phyloP scores from a whole-genome alignment of 2,888 invertebrate genomes.

The Gibbula magus region DNA sequence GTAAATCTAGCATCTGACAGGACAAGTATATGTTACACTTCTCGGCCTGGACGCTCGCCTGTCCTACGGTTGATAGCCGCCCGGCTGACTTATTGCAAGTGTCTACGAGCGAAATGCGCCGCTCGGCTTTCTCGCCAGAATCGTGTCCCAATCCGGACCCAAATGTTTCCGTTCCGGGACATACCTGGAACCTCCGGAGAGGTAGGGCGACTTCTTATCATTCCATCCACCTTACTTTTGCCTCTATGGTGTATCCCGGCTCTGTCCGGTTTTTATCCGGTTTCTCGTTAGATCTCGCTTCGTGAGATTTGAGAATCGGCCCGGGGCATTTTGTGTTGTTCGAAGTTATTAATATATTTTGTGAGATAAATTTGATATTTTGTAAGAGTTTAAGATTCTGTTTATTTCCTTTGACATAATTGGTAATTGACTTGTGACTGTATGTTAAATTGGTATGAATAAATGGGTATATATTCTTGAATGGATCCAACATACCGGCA shows the following conservation, averaged over 20 bases:
- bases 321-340: background rate
- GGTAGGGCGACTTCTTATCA: background rate
- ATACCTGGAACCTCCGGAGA: background rate
- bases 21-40: background rate
- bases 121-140: background rate
- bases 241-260: background rate
- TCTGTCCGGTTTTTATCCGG: background rate
- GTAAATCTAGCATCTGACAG: slow-evolving; percentile 19
- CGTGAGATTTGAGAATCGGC: background rate
- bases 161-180: slow-evolving; percentile 5
- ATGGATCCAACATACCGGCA: background rate
- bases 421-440: slow-evolving; percentile 3
- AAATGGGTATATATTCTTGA: background rate
- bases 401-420: background rate
- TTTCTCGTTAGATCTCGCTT: slow-evolving; percentile 9
- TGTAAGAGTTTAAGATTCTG: background rate
- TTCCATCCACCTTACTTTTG: background rate
- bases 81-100: background rate
- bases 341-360: background rate
- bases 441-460: background rate
- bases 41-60: slow-evolving; percentile 4
- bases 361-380: background rate
- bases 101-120: background rate
- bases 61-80: background rate
- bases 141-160: background rate